A percentile compares a stretch with the other conserved stretches of the same genome.
Conservation (phyloP, 2,888 invertebrate species). For the Cataglyphis albicans region DNA sequence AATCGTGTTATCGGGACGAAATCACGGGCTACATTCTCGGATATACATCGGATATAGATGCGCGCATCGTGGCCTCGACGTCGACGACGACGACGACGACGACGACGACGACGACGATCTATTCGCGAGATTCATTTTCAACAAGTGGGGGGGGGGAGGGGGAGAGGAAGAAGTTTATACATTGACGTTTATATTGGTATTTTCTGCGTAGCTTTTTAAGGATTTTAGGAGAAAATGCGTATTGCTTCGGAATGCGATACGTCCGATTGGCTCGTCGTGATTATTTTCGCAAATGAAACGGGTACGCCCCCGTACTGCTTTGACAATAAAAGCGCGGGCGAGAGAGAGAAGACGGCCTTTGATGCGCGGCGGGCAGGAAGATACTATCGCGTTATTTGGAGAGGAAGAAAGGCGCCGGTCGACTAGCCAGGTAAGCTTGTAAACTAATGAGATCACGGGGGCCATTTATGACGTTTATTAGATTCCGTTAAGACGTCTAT, state of each 20-base stretch:
- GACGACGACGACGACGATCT: neutral
- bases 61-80: constrained; percentile 36
- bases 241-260: constrained; percentile 11
- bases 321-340: neutral
- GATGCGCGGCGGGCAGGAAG: constrained; percentile 16
- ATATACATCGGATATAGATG: constrained; percentile 71
- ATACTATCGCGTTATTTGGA: constrained; percentile 14
- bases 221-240: neutral
- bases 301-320: neutral
- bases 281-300: neutral
- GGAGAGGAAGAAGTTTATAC: neutral
- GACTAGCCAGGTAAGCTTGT: constrained; percentile 66
- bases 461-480: constrained; percentile 84
- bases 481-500: constrained; percentile 84
- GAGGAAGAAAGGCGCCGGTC: constrained; percentile 35
- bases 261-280: neutral
- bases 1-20: constrained; percentile 84
- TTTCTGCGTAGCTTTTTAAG: neutral
- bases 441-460: constrained; percentile 78
- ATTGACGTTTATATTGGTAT: neutral
- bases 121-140: constrained; percentile 10
- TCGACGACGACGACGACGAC: neutral
- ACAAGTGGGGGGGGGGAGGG: no score
- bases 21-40: constrained; percentile 84
- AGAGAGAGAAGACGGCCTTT: constrained; percentile 1